Evolutionary conservation across 2,888 invertebrate species (phyloP).

Genomic region (Hypselothyrea guttata): DNA sequence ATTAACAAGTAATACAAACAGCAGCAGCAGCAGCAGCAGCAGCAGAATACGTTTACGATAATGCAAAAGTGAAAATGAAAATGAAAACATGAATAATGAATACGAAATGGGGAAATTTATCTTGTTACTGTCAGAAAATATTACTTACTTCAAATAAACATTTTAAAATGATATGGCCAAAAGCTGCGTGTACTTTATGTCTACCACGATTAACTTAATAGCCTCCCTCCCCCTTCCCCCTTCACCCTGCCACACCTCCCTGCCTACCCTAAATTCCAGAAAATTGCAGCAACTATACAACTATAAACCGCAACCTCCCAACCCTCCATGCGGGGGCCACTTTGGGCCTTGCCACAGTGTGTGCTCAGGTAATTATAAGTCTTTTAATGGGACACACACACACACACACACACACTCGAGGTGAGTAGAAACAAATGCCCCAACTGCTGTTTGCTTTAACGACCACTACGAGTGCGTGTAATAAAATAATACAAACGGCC

Average conservation of each 20-base stretch:
- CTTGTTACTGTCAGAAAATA: conserved; percentile 77
- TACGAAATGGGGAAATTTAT: conserved; percentile 62
- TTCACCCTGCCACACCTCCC: not conserved
- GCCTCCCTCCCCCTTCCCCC: not conserved
- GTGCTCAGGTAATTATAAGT: not conserved
- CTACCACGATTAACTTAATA: conserved; percentile 16
- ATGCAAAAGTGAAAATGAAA: not conserved
- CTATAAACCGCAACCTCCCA: too few relatives aligned
- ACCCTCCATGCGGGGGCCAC: too few relatives aligned
- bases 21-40: not conserved
- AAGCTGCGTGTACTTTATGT: conserved; percentile 5
- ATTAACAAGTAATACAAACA: conserved; percentile 5
- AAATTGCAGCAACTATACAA: too few relatives aligned
- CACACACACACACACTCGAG: conserved; percentile 1
- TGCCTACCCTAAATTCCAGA: not conserved
- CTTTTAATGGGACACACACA: not conserved
- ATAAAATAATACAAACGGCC: conserved; percentile 26
- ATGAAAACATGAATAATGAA: too few relatives aligned
- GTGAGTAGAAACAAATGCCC: conserved; percentile 14
- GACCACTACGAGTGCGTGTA: conserved; percentile 29
- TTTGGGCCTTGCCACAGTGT: too few relatives aligned
- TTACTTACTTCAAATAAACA: conserved; percentile 78
- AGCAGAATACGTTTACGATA: not conserved
- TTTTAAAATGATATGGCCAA: conserved; percentile 58
- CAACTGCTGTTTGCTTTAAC: conserved; percentile 31